Evolutionary conservation across 2,113 vertebrate species (phyloP).

Genomic region (Colossoma macropomum): DNA sequence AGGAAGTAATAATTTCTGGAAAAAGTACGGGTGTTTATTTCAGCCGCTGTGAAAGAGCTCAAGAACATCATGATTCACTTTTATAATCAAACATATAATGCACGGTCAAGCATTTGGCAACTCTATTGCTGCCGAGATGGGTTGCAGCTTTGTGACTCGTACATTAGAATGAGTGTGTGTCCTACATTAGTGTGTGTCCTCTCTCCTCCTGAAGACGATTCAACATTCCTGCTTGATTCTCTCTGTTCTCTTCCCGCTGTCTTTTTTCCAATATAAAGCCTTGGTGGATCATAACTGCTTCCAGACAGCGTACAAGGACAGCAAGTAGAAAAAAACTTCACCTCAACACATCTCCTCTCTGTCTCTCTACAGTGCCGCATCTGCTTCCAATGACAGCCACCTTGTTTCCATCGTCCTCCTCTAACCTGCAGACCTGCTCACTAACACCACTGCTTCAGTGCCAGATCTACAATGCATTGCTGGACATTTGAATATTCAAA

Average conservation of each 20-base stretch:
- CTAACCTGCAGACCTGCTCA: constrained; percentile 8
- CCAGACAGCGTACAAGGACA: constrained; percentile 73
- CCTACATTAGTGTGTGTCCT: constrained; percentile 31
- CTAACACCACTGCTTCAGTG: constrained; percentile 23
- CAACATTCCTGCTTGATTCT: constrained; percentile 54
- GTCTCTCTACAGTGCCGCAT: constrained; percentile 66
- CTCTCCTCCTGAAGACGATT: constrained; percentile 47
- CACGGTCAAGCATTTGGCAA: constrained; percentile 38
- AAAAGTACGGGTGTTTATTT: constrained; percentile 31
- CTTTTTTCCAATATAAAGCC: constrained; percentile 50
- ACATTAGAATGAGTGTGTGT: constrained; percentile 24
- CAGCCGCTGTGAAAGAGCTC: constrained; percentile 4
- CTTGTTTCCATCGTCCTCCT: constrained; percentile 49
- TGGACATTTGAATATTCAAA: background rate
- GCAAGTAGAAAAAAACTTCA: constrained; percentile 50
- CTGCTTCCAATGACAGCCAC: constrained; percentile 70
- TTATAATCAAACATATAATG: constrained; percentile 42
- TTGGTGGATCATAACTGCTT: constrained; percentile 72
- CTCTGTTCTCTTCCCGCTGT: constrained; percentile 32
- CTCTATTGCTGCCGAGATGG: constrained; percentile 29
- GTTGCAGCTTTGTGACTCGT: constrained; percentile 38
- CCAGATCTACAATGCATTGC: background rate
- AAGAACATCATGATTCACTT: constrained; percentile 30
- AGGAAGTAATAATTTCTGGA: constrained; percentile 6
- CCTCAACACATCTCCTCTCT: constrained; percentile 60